Conservation (phyloP, 2,888 invertebrate genomes). For the Cylindroiulus punctatus region DNA sequence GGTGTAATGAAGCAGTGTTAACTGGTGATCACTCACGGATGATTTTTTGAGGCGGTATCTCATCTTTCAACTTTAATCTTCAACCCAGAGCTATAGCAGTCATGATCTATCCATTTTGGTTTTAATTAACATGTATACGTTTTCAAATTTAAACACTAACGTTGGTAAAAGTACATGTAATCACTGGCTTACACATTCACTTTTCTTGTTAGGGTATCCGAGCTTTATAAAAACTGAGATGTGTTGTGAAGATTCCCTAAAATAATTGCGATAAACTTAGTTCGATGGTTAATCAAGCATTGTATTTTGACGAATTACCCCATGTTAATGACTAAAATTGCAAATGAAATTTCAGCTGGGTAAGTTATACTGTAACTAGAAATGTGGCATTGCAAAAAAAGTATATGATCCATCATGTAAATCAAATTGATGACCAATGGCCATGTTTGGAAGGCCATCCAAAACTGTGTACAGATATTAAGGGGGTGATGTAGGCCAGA, state of each 20-base stretch:
- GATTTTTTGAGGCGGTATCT: no score
- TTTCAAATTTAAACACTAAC: no score
- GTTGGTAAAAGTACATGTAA: no score
- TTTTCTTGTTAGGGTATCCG: no score
- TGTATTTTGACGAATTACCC: background rate
- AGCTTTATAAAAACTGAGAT: background rate
- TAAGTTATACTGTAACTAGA: background rate
- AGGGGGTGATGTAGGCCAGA: background rate
- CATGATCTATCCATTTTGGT: no score
- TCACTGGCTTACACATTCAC: no score
- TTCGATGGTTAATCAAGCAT: background rate
- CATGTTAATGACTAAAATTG: background rate
- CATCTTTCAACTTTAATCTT: no score
- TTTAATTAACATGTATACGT: no score
- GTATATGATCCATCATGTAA: background rate
- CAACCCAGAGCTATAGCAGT: no score
- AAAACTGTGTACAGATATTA: background rate
- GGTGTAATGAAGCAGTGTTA: no score
- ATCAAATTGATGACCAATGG: background rate
- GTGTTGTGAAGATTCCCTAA: background rate
- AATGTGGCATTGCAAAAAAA: background rate
- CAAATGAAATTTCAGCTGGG: background rate
- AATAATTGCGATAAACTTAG: background rate
- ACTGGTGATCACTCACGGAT: no score
- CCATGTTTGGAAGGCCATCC: background rate